These are phyloP conservation scores for Poeciliopsis presidionis DNA, from an alignment of 2,797 vertebrate species.

Conservation along the genomic window DNA sequence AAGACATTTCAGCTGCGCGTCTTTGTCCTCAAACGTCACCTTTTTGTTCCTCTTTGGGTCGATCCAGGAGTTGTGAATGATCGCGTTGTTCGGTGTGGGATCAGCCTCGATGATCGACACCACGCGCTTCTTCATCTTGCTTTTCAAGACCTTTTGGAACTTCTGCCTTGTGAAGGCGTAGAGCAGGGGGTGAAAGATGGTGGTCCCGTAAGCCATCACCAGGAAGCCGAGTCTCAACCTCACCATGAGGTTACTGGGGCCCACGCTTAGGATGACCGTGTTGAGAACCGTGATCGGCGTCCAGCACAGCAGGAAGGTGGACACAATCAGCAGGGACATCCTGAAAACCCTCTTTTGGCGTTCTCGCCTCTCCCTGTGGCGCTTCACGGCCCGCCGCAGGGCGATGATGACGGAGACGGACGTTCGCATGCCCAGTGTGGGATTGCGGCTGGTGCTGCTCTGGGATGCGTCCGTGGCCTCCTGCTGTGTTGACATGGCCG, in stretches of 20 bases:
- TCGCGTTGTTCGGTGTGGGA: slow-evolving; percentile 90
- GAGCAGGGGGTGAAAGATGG: slow-evolving; percentile 96
- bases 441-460: slow-evolving; percentile 86
- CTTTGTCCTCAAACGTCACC: slow-evolving; percentile 90
- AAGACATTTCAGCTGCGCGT: slow-evolving; percentile 90
- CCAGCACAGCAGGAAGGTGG: slow-evolving; percentile 98
- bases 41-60: slow-evolving; percentile 95
- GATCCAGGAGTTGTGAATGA: slow-evolving; percentile 97
- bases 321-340: slow-evolving; percentile 98
- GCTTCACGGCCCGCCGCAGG: slow-evolving; percentile 92
- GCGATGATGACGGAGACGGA: slow-evolving; percentile 98
- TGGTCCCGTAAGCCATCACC: slow-evolving; percentile 98
- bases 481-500: slow-evolving; percentile 79
- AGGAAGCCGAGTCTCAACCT: slow-evolving; percentile 95
- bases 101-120: slow-evolving; percentile 96
- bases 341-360: slow-evolving; percentile 96
- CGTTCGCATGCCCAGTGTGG: slow-evolving; percentile 93
- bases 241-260: slow-evolving; percentile 95
- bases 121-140: slow-evolving; percentile 97
- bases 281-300: slow-evolving; percentile 97
- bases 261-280: slow-evolving; percentile 93
- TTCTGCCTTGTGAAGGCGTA: slow-evolving; percentile 98
- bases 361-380: slow-evolving; percentile 94
- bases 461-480: slow-evolving; percentile 85
- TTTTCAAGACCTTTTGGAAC: slow-evolving; percentile 97